Evolutionary conservation across 2,888 invertebrate genomes (phyloP), one percentile per base, ranked within the genome.

Genomic region (Noctua janthina): DNA sequence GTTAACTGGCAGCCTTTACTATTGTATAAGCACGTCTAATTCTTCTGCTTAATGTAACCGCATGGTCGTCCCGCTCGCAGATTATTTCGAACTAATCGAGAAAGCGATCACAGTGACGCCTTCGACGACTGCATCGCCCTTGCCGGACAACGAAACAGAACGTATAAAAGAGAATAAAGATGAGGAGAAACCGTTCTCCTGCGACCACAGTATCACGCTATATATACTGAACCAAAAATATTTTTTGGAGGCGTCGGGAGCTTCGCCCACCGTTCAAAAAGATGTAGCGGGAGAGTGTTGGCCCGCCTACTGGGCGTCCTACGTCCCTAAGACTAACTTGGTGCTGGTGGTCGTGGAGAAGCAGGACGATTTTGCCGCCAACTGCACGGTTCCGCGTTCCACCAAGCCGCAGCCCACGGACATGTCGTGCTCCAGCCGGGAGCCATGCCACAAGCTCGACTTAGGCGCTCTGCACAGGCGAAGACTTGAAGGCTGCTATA

Each of bases 291-390:
- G 93, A 0, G 90, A 91, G 0, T 97, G 97, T 78, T 92, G 94
- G 76, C 96, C 96, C 0, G 93, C 96, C 6, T 98, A 98, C 93
- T 98, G 98, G 94, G 97, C 98, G 1, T 97, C 98, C 87, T 97
- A 98, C 91, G 98, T 99, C 62, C 97, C 98, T 0, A 97, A 98
- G 90, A 98, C 98, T 43, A 99, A 99, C 95, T 95, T 99, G 80
- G 92, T 99, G 56, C 94, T 99, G 84, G 97, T 99, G 71, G 98
- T 98, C 23, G 97, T 99, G 8, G 97, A 98, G 91, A 96, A 90
- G 6, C 92, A 92, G 2, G 90, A 92, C 3, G 91, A 88, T 79
- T 94, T 92, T 54, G 79, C 84, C 4, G 80, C 80, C 1, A 87
- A 92, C 15, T 96, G 96, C 94, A 94, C 86, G 43, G 92, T 98